These are phyloP conservation scores for Leuctra nigra DNA, from an alignment of 2,888 invertebrate genomes.

Conservation along the genomic window DNA sequence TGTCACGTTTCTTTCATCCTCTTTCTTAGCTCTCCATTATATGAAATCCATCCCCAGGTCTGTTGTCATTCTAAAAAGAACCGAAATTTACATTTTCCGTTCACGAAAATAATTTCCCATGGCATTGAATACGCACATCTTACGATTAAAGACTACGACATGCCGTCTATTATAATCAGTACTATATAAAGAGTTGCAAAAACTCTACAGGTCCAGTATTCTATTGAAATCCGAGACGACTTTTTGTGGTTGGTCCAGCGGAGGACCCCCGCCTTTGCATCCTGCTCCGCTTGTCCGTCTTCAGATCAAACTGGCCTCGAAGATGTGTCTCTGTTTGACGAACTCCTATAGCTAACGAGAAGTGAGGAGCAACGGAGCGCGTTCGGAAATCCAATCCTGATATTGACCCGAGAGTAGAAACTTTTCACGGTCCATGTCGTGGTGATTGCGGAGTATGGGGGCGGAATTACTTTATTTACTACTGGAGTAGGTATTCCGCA, in stretches of 20 bases:
- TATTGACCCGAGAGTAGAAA: background rate
- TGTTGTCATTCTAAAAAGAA: too few species aligned
- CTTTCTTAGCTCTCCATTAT: too few species aligned
- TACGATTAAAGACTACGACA: too few species aligned
- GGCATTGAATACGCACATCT: too few species aligned
- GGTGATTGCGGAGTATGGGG: background rate
- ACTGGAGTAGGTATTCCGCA: conserved; percentile 1
- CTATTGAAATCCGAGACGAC: conserved; percentile 12
- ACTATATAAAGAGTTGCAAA: background rate
- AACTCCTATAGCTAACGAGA: conserved; percentile 3
- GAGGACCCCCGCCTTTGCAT: background rate
- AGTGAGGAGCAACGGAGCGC: background rate
- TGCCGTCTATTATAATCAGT: too few species aligned
- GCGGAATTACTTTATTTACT: background rate
- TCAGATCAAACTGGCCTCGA: too few species aligned
- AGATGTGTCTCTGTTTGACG: too few species aligned
- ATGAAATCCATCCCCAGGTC: too few species aligned
- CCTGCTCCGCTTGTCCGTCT: background rate
- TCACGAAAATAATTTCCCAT: too few species aligned
- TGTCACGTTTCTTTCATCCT: too few species aligned
- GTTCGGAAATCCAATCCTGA: background rate
- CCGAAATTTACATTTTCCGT: too few species aligned
- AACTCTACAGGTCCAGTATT: background rate
- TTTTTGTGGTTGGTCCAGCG: background rate
- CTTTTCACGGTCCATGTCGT: background rate